Conservation (phyloP, 2,888 invertebrate species). For the Eupithecia dodoneata region DNA sequence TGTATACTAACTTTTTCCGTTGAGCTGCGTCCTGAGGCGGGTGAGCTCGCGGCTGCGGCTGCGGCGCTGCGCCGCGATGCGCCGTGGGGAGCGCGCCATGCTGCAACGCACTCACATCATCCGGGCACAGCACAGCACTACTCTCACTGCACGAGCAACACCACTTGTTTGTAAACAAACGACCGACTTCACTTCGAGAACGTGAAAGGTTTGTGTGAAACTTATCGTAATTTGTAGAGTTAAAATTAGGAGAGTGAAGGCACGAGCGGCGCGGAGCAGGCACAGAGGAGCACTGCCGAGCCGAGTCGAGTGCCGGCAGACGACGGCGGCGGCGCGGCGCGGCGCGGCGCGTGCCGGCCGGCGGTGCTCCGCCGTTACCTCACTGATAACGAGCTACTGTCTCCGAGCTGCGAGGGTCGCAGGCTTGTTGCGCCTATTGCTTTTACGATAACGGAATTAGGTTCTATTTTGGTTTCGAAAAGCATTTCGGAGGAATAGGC, state of each 20-base stretch:
- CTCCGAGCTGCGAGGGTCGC: slow-evolving; percentile 28
- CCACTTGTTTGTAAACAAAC: slow-evolving; percentile 49
- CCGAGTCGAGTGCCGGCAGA: slow-evolving; percentile 1
- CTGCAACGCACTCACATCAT: slow-evolving; percentile 16
- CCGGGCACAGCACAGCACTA: neutral
- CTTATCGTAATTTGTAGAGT: slow-evolving; percentile 39
- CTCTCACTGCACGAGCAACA: slow-evolving; percentile 5
- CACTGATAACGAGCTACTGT: slow-evolving; percentile 42
- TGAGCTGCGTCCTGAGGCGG: slow-evolving; percentile 71
- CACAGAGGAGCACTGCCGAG: slow-evolving; percentile 63
- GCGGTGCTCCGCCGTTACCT: slow-evolving; percentile 38
- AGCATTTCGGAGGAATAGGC: neutral
- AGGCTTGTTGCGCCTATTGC: slow-evolving; percentile 26
- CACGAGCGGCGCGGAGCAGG: slow-evolving; percentile 66
- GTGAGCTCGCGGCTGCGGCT: slow-evolving; percentile 70
- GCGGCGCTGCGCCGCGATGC: slow-evolving; percentile 65
- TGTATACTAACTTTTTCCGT: slow-evolving; percentile 67
- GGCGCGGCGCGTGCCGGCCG: slow-evolving; percentile 30
- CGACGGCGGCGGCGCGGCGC: slow-evolving; percentile 35
- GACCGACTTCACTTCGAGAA: slow-evolving; percentile 31
- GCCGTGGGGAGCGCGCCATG: slow-evolving; percentile 78
- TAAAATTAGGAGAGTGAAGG: slow-evolving; percentile 50
- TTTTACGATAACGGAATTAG: slow-evolving; percentile 18
- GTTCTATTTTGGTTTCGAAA: slow-evolving; percentile 16
- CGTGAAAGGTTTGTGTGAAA: slow-evolving; percentile 27